These are phyloP conservation scores for Platynereis dumerilii DNA, from an alignment of 2,888 invertebrate species.

Conservation along the genomic window DNA sequence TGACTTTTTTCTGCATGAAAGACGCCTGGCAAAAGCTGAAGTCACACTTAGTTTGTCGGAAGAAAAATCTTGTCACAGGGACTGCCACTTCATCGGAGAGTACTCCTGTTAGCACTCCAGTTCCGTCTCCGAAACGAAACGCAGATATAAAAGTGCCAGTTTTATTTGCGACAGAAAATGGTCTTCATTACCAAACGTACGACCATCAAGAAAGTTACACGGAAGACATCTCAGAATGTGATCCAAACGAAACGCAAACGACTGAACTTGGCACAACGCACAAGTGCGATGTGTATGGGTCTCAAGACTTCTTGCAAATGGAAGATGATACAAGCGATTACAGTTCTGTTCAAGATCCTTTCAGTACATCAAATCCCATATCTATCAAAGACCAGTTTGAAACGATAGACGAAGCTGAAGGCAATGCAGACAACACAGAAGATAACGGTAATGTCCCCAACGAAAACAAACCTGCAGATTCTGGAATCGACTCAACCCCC, in stretches of 20 bases:
- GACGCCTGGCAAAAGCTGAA: slow-evolving; percentile 53
- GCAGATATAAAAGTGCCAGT: slow-evolving; percentile 52
- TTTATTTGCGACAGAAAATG: slow-evolving; percentile 55
- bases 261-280: slow-evolving; percentile 36
- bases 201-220: slow-evolving; percentile 5
- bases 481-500: slow-evolving; percentile 7
- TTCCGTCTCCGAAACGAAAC: neutral
- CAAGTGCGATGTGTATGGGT: slow-evolving; percentile 53
- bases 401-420: neutral
- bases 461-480: slow-evolving; percentile 2
- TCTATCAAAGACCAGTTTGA: slow-evolving; percentile 30
- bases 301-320: slow-evolving; percentile 41
- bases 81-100: slow-evolving; percentile 18
- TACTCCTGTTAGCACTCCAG: slow-evolving; percentile 16
- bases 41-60: slow-evolving; percentile 50
- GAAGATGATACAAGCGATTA: slow-evolving; percentile 56
- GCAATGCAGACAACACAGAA: neutral
- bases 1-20: slow-evolving; percentile 49
- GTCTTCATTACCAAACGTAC: slow-evolving; percentile 49
- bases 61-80: slow-evolving; percentile 51
- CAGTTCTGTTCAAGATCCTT: slow-evolving; percentile 51
- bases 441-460: neutral
- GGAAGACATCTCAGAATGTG: slow-evolving; percentile 9
- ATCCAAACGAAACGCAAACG: neutral
- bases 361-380: slow-evolving; percentile 50